Conservation (phyloP, 2,888 invertebrate species). For the Drosophila subquinaria region DNA sequence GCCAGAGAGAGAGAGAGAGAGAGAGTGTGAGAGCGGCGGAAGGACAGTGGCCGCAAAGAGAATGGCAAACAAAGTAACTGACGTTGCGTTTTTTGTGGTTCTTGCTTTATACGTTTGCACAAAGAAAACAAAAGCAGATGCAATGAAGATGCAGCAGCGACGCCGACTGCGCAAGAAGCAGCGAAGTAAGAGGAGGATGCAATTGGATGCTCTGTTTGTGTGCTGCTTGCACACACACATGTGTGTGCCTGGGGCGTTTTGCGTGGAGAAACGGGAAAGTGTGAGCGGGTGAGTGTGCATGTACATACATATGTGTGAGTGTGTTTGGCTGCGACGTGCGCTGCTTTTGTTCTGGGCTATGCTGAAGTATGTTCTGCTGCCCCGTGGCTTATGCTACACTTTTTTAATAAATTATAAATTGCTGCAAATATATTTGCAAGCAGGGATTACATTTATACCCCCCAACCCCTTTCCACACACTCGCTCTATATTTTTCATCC, state of each 20-base stretch:
- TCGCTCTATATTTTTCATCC: conserved; percentile 13
- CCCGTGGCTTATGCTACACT: conserved; percentile 70
- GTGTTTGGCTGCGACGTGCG: conserved; percentile 36
- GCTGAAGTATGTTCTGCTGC: conserved; percentile 36
- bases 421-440: conserved; percentile 81
- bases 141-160: conserved; percentile 50
- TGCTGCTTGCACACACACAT: conserved; percentile 47
- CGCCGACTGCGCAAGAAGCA: conserved; percentile 4
- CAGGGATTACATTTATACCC: conserved; percentile 73
- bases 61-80: conserved; percentile 59
- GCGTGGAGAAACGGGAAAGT: conserved; percentile 10
- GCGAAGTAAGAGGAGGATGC: conserved; percentile 7
- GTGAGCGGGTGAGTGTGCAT: conserved; percentile 3
- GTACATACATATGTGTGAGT: conserved; percentile 4
- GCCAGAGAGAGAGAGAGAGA: background rate
- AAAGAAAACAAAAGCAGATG: conserved; percentile 62
- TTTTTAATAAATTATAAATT: conserved; percentile 82
- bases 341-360: conserved; percentile 66
- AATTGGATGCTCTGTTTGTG: conserved; percentile 57
- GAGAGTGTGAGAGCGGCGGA: background rate
- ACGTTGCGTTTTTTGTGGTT: conserved; percentile 47
- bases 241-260: conserved; percentile 58
- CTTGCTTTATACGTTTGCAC: conserved; percentile 52
- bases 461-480: background rate
- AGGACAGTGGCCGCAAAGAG: conserved; percentile 54